Conservation (phyloP, 2,888 invertebrate species). For the Drosophila koepferae region DNA sequence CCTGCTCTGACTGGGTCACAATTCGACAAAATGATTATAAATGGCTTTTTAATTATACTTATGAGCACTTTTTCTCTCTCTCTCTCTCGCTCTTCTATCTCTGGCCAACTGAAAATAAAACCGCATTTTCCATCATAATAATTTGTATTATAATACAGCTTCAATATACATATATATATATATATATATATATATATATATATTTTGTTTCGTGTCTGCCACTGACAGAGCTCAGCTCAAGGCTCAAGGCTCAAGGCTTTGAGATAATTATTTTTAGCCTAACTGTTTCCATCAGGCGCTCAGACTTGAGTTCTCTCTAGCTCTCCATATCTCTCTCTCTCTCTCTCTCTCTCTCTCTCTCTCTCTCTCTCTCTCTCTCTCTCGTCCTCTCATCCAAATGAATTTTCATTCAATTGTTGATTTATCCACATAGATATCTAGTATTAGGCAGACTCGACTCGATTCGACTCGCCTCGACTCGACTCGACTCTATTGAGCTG, state of each 20-base stretch:
- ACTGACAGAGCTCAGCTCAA: conserved; percentile 37
- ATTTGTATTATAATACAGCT: conserved; percentile 38
- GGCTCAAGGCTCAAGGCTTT: conserved; percentile 12
- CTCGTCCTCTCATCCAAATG: neutral
- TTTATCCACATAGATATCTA: neutral
- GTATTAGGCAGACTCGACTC: neutral
- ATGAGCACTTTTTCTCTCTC: conserved; percentile 29
- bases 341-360: too few relatives aligned
- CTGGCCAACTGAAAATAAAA: conserved; percentile 38
- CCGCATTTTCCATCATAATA: conserved; percentile 26
- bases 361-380: too few relatives aligned
- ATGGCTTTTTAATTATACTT: conserved; percentile 73
- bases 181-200: neutral
- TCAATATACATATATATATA: neutral
- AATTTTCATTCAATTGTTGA: neutral
- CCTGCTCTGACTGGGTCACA: conserved; percentile 26
- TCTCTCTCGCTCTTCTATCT: neutral
- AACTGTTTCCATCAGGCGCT: conserved; percentile 4
- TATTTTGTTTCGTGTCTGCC: conserved; percentile 17
- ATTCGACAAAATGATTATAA: conserved; percentile 66
- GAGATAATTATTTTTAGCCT: conserved; percentile 20
- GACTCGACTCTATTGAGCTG: conserved; percentile 1
- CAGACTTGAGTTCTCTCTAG: too few relatives aligned
- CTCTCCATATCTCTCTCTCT: too few relatives aligned
- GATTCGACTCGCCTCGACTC: too few relatives aligned